Conservation (phyloP, 2,888 invertebrate genomes). For the Dicyrtoma fusca region DNA sequence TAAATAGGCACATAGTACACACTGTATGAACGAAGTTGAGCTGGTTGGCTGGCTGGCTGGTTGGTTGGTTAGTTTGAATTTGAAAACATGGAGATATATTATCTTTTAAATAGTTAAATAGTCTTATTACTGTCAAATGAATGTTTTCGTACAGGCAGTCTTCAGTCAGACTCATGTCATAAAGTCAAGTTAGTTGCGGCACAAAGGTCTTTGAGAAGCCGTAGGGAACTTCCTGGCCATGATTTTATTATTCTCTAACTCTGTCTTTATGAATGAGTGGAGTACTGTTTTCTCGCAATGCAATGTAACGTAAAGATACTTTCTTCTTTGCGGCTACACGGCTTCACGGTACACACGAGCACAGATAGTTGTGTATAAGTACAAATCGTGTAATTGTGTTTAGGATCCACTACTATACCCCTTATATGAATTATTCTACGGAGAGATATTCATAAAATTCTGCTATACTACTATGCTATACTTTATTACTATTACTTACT, state of each 20-base stretch:
- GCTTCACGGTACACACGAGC: not conserved
- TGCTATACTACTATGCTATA: no score
- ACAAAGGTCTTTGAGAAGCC: constrained; percentile 21
- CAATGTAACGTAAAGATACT: not conserved
- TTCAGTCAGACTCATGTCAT: constrained; percentile 17
- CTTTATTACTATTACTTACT: no score
- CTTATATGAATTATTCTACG: no score
- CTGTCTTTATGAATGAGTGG: constrained; percentile 6
- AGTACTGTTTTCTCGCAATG: not conserved
- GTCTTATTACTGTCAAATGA: constrained; percentile 19
- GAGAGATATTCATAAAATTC: no score
- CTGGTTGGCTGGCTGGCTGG: no score
- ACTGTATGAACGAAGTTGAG: no score
- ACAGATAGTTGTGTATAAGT: not conserved
- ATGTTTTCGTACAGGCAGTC: constrained; percentile 7
- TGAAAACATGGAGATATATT: no score
- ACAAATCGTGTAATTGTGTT: no score
- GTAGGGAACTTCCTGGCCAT: constrained; percentile 28
- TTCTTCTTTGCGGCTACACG: not conserved
- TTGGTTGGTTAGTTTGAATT: no score
- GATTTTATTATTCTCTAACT: constrained; percentile 3
- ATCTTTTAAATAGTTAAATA: not conserved
- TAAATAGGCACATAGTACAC: no score
- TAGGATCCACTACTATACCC: no score
- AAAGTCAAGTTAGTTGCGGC: constrained; percentile 26